Conservation (phyloP, 2,113 vertebrate genomes). For the Microtus ochrogaster region DNA sequence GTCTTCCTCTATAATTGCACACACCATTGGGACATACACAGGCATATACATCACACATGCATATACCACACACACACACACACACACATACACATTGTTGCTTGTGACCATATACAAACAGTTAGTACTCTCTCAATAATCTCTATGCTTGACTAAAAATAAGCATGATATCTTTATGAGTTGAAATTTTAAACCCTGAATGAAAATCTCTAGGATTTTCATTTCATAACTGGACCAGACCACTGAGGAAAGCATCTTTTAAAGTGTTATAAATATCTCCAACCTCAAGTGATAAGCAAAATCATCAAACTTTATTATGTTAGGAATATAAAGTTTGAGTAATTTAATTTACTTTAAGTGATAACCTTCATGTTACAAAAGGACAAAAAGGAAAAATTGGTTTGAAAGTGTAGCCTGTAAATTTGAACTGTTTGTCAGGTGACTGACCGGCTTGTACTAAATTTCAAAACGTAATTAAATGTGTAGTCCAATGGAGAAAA, state of each 20-base stretch:
- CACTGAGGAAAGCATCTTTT: neutral
- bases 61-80: neutral
- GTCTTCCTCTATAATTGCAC: neutral
- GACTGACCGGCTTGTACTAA: neutral
- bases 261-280: neutral
- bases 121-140: neutral
- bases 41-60: neutral
- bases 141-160: neutral
- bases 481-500: neutral
- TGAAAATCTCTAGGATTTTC: neutral
- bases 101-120: neutral
- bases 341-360: neutral
- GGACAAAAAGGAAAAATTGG: neutral
- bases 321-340: neutral
- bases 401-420: neutral
- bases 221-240: neutral
- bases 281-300: neutral
- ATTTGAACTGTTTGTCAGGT: neutral
- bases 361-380: neutral
- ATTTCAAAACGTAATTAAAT: neutral
- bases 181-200: neutral
- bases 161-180: neutral
- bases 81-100: neutral
- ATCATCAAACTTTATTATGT: neutral
- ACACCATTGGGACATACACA: neutral